Evolutionary conservation across 2,888 invertebrate species (phyloP).

Genomic region (Formica aserva): DNA sequence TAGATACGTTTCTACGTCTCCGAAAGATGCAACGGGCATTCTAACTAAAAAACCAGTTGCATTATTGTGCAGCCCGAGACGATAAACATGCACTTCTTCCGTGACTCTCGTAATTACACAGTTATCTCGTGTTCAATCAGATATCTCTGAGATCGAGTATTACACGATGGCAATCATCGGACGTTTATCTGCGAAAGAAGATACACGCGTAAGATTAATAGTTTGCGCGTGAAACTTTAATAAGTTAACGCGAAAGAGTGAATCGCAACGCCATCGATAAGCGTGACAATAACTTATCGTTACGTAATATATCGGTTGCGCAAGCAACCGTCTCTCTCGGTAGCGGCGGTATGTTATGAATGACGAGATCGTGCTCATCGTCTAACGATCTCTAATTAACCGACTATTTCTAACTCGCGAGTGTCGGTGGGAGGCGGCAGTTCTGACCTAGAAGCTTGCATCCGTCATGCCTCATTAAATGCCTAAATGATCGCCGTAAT

Average conservation of each 20-base stretch:
- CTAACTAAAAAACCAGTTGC: conserved; percentile 3
- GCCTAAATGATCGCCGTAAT: conserved; percentile 36
- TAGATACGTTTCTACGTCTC: background rate
- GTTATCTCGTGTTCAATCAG: conserved; percentile 1
- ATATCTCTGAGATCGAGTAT: conserved; percentile 16
- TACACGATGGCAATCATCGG: conserved; percentile 2
- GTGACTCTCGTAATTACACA: conserved; percentile 27
- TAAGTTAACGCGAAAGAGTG: background rate
- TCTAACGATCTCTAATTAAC: conserved; percentile 74
- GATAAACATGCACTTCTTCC: conserved; percentile 1
- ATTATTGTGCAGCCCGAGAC: conserved; percentile 12
- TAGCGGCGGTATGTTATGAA: conserved; percentile 65
- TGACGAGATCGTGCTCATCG: conserved; percentile 68
- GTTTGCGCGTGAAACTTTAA: too few relatives aligned
- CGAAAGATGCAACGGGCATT: conserved; percentile 9
- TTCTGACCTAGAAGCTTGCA: conserved; percentile 65
- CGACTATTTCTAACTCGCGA: conserved; percentile 48
- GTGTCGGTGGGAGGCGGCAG: conserved; percentile 51
- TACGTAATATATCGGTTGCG: conserved; percentile 72
- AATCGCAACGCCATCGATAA: background rate
- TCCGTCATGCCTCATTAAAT: conserved; percentile 63
- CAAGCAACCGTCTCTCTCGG: conserved; percentile 63
- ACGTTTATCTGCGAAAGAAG: background rate
- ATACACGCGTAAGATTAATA: background rate
- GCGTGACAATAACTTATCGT: conserved; percentile 69